Percentiles rank a stretch among this genome's conserved stretches.
phyloP scores from a whole-genome alignment of 2,113 vertebrate genomes.

The Rhineura floridana region DNA sequence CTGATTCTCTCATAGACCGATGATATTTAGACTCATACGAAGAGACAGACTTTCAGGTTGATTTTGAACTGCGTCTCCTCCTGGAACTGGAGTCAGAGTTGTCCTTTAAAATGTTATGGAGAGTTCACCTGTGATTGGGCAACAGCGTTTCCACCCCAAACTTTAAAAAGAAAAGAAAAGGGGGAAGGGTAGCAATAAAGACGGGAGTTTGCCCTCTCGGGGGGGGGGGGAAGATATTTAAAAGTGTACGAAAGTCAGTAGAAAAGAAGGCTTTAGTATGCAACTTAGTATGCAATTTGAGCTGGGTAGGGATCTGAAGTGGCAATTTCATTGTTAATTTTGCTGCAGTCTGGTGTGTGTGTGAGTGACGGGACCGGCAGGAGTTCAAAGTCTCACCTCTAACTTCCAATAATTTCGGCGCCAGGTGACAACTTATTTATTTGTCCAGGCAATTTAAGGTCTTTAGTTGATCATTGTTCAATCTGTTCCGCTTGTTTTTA shows the following conservation, averaged over 20 bases:
- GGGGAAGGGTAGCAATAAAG: too few species aligned
- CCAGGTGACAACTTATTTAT: too few species aligned
- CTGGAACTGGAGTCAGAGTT: neutral
- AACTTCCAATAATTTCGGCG: neutral
- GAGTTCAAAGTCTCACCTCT: neutral
- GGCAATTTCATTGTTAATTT: neutral
- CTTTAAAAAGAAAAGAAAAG: too few species aligned
- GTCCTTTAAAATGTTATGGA: too few species aligned
- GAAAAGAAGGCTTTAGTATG: neutral
- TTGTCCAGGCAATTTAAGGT: too few species aligned
- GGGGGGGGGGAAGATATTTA: too few species aligned
- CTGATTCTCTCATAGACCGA: fast-evolving
- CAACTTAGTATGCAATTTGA: neutral
- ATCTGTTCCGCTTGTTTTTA: too few species aligned
- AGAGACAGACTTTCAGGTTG: neutral
- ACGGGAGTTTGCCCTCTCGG: too few species aligned
- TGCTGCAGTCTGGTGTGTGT: neutral
- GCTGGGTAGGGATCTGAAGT: neutral
- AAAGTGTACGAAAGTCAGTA: neutral
- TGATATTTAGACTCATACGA: fast-evolving
- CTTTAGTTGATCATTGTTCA: too few species aligned
- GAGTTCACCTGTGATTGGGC: too few species aligned
- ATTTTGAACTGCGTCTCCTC: neutral
- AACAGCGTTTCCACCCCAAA: too few species aligned
- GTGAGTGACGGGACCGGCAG: neutral